phyloP scores from a whole-genome alignment of 1,140 invertebrate genomes.

The Gonatopus flavifemur region DNA sequence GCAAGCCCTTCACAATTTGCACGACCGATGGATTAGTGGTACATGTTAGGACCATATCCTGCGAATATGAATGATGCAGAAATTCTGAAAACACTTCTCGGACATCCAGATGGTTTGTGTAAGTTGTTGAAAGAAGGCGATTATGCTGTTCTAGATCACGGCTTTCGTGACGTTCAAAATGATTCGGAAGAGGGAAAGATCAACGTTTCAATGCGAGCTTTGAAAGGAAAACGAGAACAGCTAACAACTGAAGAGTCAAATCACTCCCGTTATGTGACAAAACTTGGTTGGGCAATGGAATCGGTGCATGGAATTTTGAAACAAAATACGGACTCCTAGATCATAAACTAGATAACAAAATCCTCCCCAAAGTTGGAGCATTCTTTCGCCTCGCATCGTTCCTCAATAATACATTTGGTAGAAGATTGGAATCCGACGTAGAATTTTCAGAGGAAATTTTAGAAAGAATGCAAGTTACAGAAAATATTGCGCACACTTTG shows the following conservation, averaged over 20 bases:
- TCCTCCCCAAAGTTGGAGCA: slow-evolving; percentile 16
- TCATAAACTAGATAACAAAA: slow-evolving; percentile 9
- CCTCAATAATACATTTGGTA: neutral
- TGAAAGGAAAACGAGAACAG: slow-evolving; percentile 20
- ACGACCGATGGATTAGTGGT: slow-evolving; percentile 27
- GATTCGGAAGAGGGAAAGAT: slow-evolving; percentile 6
- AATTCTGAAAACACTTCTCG: neutral
- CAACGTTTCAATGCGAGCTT: slow-evolving; percentile 27
- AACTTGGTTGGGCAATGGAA: neutral
- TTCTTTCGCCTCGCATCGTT: neutral
- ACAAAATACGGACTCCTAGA: neutral
- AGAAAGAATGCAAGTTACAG: neutral
- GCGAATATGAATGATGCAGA: neutral
- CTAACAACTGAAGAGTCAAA: slow-evolving; percentile 27
- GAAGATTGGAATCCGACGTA: neutral
- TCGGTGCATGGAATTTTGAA: neutral
- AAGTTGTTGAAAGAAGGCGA: neutral
- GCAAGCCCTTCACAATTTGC: slow-evolving; percentile 29
- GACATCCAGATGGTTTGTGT: neutral
- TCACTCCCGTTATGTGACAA: slow-evolving; percentile 19
- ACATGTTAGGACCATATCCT: neutral
- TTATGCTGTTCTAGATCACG: neutral
- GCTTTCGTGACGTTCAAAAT: neutral
- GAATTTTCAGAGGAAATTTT: neutral
- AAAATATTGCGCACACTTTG: too few species aligned